These are phyloP conservation scores for Anodontia alba DNA, from an alignment of 2,888 invertebrate species.

Conservation along the genomic window DNA sequence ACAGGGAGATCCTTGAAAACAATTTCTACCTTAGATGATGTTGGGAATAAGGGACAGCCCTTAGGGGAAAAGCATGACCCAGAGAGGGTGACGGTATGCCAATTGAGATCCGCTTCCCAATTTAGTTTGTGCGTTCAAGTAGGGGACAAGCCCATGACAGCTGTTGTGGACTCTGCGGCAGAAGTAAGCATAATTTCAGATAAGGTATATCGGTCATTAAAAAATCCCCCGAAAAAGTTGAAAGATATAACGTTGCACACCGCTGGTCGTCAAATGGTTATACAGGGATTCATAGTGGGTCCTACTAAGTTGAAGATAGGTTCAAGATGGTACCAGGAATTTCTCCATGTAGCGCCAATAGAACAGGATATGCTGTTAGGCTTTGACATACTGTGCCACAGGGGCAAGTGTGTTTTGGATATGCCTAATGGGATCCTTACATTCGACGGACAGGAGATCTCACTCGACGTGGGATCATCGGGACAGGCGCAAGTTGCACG, in stretches of 20 bases:
- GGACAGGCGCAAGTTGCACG: neutral
- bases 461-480: neutral
- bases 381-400: slow-evolving; percentile 14
- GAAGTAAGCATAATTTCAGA: slow-evolving; percentile 52
- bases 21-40: neutral
- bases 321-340: neutral
- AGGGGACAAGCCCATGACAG: neutral
- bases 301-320: slow-evolving; percentile 21
- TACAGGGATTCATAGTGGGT: slow-evolving; percentile 27
- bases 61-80: neutral
- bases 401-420: slow-evolving; percentile 7
- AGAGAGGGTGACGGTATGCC: slow-evolving; percentile 7
- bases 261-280: slow-evolving; percentile 44
- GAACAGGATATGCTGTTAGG: slow-evolving; percentile 42
- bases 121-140: slow-evolving; percentile 24
- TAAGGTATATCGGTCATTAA: slow-evolving; percentile 25
- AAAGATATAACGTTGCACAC: slow-evolving; percentile 33
- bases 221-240: slow-evolving; percentile 26
- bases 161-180: slow-evolving; percentile 51
- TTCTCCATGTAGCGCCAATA: slow-evolving; percentile 38
- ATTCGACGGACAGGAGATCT: neutral
- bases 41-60: neutral
- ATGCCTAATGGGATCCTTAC: slow-evolving; percentile 6
- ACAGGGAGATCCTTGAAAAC: no score
- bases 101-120: slow-evolving; percentile 13